A percentile compares a stretch with the other conserved stretches of the same genome.
Conservation (phyloP, 2,888 invertebrate species). For the Agonopterix subpropinquella region DNA sequence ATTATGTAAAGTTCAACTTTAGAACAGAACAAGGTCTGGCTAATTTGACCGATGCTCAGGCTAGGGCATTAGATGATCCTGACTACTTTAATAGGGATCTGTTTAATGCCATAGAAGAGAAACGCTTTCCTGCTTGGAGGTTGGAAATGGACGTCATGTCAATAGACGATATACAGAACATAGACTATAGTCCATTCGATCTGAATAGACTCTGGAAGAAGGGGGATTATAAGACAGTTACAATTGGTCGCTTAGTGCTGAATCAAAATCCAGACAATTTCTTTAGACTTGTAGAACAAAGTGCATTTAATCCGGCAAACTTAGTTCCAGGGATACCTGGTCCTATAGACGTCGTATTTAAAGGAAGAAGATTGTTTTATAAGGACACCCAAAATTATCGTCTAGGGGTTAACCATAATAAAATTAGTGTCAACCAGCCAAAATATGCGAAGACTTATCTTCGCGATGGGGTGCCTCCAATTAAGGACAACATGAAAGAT, state of each 20-base stretch:
- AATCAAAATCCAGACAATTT: slow-evolving; percentile 41
- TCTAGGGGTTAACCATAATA: slow-evolving; percentile 42
- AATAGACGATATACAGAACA: slow-evolving; percentile 26
- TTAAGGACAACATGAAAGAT: slow-evolving; percentile 82
- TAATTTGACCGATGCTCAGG: slow-evolving; percentile 79
- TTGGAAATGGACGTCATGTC: slow-evolving; percentile 48
- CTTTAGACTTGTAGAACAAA: slow-evolving; percentile 37
- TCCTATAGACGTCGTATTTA: slow-evolving; percentile 41
- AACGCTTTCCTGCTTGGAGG: slow-evolving; percentile 58
- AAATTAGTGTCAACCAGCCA: slow-evolving; percentile 43
- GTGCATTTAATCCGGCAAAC: slow-evolving; percentile 43
- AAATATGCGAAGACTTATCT: slow-evolving; percentile 5
- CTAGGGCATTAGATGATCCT: slow-evolving; percentile 81
- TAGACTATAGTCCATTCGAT: slow-evolving; percentile 52
- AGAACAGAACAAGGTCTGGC: slow-evolving; percentile 92
- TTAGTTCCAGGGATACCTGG: slow-evolving; percentile 57
- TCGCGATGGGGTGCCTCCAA: slow-evolving; percentile 72
- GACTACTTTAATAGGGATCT: slow-evolving; percentile 88
- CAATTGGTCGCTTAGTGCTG: slow-evolving; percentile 39
- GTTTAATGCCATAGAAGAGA: slow-evolving; percentile 88
- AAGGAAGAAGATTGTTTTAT: slow-evolving; percentile 38
- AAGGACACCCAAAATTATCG: slow-evolving; percentile 46
- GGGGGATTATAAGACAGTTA: slow-evolving; percentile 40
- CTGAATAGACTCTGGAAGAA: slow-evolving; percentile 46
- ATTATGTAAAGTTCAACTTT: slow-evolving; percentile 92